These are phyloP conservation scores for Muraenolepis orangiensis DNA, from an alignment of 2,797 vertebrate genomes.

Conservation along the genomic window DNA sequence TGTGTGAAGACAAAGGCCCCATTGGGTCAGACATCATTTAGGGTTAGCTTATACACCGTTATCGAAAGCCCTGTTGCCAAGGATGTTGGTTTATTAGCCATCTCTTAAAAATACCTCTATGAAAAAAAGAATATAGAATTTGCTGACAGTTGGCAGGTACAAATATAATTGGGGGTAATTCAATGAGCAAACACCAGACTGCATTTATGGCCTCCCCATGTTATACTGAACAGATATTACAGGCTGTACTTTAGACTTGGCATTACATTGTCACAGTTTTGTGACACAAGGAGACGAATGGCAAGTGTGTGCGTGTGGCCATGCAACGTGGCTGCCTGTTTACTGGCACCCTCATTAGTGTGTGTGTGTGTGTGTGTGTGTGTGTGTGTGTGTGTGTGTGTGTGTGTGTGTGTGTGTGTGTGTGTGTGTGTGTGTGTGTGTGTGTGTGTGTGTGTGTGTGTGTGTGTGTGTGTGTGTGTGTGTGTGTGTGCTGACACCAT, in stretches of 20 bases:
- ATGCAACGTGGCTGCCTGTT: slow-evolving; percentile 1
- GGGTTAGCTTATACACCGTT: not conserved
- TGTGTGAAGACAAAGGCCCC: not conserved
- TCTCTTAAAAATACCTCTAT: not conserved
- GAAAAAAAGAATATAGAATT: not conserved
- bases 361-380: not conserved
- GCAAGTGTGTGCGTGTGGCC: not conserved
- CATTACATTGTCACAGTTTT: slow-evolving; percentile 25
- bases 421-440: not conserved
- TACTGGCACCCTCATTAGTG: not conserved
- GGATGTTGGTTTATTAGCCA: not conserved
- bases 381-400: not conserved
- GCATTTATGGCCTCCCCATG: slow-evolving; percentile 27
- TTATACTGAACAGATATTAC: slow-evolving; percentile 21
- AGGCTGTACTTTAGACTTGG: slow-evolving; percentile 27
- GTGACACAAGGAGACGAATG: slow-evolving; percentile 11
- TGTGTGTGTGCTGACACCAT: slow-evolving; percentile 26
- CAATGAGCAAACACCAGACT: slow-evolving; percentile 2
- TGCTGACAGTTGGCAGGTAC: not conserved
- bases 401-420: slow-evolving; percentile 9
- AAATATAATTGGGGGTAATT: not conserved
- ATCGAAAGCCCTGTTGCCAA: not conserved
- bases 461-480: slow-evolving; percentile 30
- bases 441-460: not conserved
- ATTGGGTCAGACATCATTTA: not conserved